phyloP scores from a whole-genome alignment of 2,113 vertebrate species.

The Xyrauchen texanus region DNA sequence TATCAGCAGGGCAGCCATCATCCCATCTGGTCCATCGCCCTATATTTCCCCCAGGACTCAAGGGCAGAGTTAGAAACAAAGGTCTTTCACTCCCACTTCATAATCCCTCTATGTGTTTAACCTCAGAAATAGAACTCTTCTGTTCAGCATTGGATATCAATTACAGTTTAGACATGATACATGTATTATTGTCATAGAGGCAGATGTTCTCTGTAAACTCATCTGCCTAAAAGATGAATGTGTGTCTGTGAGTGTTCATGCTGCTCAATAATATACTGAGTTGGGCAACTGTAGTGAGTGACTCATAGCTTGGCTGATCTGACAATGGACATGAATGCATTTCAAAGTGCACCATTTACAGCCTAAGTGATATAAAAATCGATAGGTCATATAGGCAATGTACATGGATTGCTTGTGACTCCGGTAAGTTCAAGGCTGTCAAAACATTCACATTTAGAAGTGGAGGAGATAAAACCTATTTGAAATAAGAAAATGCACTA shows the following conservation, averaged over 20 bases:
- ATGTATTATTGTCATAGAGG: constrained; percentile 27
- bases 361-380: background rate
- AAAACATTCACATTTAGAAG: background rate
- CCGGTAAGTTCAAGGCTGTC: background rate
- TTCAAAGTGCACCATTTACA: background rate
- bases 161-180: background rate
- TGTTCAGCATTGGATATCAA: background rate
- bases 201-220: constrained; percentile 30
- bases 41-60: background rate
- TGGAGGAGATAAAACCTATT: background rate
- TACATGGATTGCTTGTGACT: background rate
- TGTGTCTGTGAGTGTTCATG: background rate
- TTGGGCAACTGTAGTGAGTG: background rate
- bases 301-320: background rate
- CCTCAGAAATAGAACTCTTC: background rate
- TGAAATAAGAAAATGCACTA: no score
- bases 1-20: constrained; percentile 17
- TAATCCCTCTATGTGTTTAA: constrained; percentile 14
- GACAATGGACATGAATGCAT: background rate
- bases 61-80: constrained; percentile 14
- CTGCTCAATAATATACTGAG: constrained; percentile 20
- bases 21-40: background rate
- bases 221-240: constrained; percentile 16
- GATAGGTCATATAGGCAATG: background rate
- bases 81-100: constrained; percentile 20